Base-by-base conservation (phyloP, 2,113 vertebrate genomes). In the Reinhardtius hippoglossoides region DNA sequence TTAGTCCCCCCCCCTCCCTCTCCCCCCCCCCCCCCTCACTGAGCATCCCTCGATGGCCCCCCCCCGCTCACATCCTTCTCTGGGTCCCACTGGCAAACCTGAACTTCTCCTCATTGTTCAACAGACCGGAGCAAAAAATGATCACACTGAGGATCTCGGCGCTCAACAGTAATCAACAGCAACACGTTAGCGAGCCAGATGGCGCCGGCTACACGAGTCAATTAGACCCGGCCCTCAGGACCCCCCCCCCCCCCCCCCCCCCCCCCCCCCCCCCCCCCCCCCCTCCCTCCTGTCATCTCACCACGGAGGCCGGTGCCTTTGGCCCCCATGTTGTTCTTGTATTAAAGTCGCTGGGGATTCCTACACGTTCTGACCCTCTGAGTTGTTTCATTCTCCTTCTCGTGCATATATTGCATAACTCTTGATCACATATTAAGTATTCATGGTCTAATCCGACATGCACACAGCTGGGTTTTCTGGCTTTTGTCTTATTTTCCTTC, bases 121-220 rank as follows among this genome's bases (percentile, higher is more conserved):
- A 67, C 71, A 56, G 77, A 76, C 63, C 82, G 65, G 54, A 78
- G 80, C 76, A 70, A 72, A 72, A 31, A 88, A 84, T 69, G 0
- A 83, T 83, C 80, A 62, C 84, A 44, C 75, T 8, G 74, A 82
- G 75, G 77, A 66, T 81, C 82, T n/a, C 27, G 1, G n/a, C 40
- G 52, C 82, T 89, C 84, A 82, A 76, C 80, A 78, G 83, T 82
- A 83, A 88, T 88, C 85, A 87, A 86, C 83, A 71, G 78, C 74
- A 74, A 50, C 83, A 83, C 84, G 88, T 89, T 92, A 89, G 77
- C 15, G 16, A 75, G 65, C 80, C 90, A 90, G 82, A 84, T 90
- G 87, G 87, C n/a, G 84, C 87, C 66, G 21, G 76, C 80, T 69
- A 54, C 75, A 81, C 69, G 37, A 82, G 66, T 67, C 75, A 81